These are phyloP conservation scores for Agelastica alni DNA, from an alignment of 2,888 invertebrate species.

Conservation along the genomic window DNA sequence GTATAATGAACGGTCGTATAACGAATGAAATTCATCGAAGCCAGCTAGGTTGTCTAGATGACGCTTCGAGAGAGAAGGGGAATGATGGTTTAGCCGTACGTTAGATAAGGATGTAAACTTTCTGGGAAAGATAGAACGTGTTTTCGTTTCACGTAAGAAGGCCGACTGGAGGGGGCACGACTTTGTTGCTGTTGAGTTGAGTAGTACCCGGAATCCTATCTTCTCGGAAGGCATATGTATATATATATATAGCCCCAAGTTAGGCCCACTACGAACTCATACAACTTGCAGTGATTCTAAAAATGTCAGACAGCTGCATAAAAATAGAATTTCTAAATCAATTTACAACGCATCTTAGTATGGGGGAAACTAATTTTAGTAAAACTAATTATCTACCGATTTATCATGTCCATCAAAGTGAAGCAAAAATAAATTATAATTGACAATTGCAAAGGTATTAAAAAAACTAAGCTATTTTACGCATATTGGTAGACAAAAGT, in stretches of 20 bases:
- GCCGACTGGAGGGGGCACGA: conserved; percentile 38
- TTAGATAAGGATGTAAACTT: conserved; percentile 33
- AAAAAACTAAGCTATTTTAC: too few species aligned
- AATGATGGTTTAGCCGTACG: neutral
- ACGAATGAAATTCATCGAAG: conserved; percentile 30
- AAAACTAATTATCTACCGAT: too few species aligned
- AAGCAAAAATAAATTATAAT: too few species aligned
- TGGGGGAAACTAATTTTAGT: too few species aligned
- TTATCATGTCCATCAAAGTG: too few species aligned
- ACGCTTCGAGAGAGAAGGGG: conserved; percentile 25
- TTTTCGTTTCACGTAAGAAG: conserved; percentile 53
- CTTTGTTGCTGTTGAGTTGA: conserved; percentile 30
- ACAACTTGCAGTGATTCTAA: conserved; percentile 28
- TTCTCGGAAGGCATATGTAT: conserved; percentile 47
- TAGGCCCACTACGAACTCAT: conserved; percentile 33
- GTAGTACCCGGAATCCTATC: conserved; percentile 54
- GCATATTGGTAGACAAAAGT: too few species aligned
- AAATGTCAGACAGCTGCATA: conserved; percentile 24
- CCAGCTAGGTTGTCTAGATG: conserved; percentile 26
- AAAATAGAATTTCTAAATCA: conserved; percentile 12
- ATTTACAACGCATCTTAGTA: too few species aligned
- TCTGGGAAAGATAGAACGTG: conserved; percentile 54
- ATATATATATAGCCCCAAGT: conserved; percentile 33
- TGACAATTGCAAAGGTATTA: too few species aligned
- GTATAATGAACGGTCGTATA: conserved; percentile 27